Evolutionary conservation across 2,113 vertebrate genomes (phyloP), one percentile per base, ranked within the genome.

Genomic region (Rhegmatorhina hoffmannsi): DNA sequence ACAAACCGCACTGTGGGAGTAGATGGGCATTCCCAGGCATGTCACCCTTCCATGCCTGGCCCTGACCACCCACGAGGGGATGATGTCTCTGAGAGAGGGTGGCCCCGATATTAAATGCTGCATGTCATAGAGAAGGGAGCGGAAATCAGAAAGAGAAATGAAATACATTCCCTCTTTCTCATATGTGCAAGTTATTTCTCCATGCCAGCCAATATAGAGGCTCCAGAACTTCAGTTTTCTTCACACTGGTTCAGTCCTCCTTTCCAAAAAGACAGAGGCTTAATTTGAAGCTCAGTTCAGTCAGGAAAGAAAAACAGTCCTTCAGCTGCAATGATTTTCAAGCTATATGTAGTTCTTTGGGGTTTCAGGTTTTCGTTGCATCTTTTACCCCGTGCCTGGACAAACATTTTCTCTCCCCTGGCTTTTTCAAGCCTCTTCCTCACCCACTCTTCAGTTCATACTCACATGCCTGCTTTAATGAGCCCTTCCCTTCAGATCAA

Each of bases 1-100:
- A 62, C 0, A 0, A 55, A 59, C 13, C 1, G 0, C 0, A 0
- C 58, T 62, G n/a, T 5, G 9, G 24, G 20, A 56, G 10, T 19
- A 19, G 36, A 19, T 6, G 19, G 16, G 10, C 26, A 5, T 25
- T 28, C 36, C 20, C 29, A 46, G 34, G 59, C n/a, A 17, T 63
- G 21, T 55, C 50, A 46, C 26, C 33, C 26, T 52, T 33, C 43
- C 66, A 36, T 0, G 0, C 49, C 40, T 13, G 11, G 52, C 38
- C 44, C 36, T 40, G 62, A 24, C 21, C 38, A 19, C 9, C 12
- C 46, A 9, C 0, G 0, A 17, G 2, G 17, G 44, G 50, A 40
- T 91, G 29, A 38, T 60, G 25, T 20, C 38, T 46, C 69, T 25
- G 6, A 16, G 24, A 70, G 21, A 72, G 29, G 9, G 11, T 25